Base-by-base conservation (phyloP, 2,797 vertebrate species). In the Amniataba percoides region DNA sequence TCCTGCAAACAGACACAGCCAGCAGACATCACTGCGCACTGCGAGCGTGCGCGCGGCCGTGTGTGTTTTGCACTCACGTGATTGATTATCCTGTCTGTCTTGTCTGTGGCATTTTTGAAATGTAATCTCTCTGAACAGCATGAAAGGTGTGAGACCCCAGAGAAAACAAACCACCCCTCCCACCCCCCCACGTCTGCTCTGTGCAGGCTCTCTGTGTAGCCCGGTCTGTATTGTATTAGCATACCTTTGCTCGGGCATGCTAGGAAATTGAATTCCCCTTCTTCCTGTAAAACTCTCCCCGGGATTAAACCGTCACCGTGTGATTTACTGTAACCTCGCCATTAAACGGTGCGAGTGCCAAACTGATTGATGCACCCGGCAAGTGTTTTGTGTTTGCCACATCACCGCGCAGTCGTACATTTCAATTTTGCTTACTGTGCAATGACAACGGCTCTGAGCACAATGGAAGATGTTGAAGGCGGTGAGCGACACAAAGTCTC, bases 31-130 rank as follows among this genome's bases (percentile, higher is more conserved):
- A 5, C 79, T 7, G 66, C 86, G 69, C 78, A 51, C 55, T 25
- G 16, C 40, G 53, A 49, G 60, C 25, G 59, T 52, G 79, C 74
- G 19, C 27, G 51, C 21, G 52, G 53, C 31, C 14, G 40, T 84
- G 83, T 74, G 87, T 74, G 85, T 83, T 89, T 81, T 86, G 53
- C 49, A 53, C 85, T 85, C 91, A 64, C 87, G 92, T 87, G 89
- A 95, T 90, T 94, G 95, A 93, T 95, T 91, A 87, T 85, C 92
- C 92, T 82, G 82, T 82, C 92, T 80, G 89, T 87, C 87, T 92
- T 65, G 80, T 86, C 93, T 87, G 83, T 91, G 92, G 73, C 5
- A 62, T 92, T 87, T 95, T 92, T 93, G 85, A 92, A 94, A 93
- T 87, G 93, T 89, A 92, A 93, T 94, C 94, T 91, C 65, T 90